These are phyloP conservation scores for Cygnus olor DNA, from an alignment of 2,797 vertebrate species.

Conservation along the genomic window DNA sequence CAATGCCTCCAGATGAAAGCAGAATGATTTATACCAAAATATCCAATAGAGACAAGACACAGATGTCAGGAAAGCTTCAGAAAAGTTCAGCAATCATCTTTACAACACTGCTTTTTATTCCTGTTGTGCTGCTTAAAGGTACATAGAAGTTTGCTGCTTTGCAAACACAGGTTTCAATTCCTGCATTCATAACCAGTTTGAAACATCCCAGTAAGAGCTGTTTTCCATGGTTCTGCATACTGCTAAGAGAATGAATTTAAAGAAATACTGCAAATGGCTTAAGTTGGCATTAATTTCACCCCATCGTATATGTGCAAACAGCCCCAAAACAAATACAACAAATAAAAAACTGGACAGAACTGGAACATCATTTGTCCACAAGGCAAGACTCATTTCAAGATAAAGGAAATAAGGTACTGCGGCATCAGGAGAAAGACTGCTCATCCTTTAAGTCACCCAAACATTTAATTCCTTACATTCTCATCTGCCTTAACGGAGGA, in stretches of 20 bases:
- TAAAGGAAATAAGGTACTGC: neutral
- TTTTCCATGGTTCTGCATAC: constrained; percentile 1
- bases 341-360: neutral
- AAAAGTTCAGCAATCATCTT: neutral
- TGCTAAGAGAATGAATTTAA: neutral
- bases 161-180: neutral
- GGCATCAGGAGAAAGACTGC: neutral
- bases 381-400: constrained; percentile 37
- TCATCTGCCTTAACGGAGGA: constrained; percentile 37
- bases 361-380: neutral
- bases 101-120: neutral
- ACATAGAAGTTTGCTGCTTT: neutral
- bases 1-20: neutral
- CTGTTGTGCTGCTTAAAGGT: neutral
- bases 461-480: constrained; percentile 43
- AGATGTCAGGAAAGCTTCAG: neutral
- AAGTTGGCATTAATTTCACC: constrained; percentile 30
- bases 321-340: neutral
- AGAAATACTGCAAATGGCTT: constrained; percentile 28
- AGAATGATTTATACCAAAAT: neutral
- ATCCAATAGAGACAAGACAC: neutral
- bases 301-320: neutral
- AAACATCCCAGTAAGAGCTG: neutral
- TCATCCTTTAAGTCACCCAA: neutral
- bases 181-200: neutral